Evolutionary conservation across 2,888 invertebrate genomes (phyloP).

Genomic region (Plebejus argus): DNA sequence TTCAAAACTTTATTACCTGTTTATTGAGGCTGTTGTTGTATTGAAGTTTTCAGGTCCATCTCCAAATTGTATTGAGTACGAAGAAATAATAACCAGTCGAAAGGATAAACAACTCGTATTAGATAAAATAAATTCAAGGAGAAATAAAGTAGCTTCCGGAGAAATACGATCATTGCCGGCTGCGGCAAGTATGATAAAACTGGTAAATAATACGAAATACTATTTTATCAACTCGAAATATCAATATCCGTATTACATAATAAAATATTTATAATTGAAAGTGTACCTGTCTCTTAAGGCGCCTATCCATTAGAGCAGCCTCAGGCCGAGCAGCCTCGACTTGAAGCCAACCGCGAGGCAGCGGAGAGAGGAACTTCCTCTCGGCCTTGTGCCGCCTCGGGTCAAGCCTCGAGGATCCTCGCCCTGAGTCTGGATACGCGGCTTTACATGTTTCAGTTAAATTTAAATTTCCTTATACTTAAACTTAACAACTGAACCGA

Average conservation of each 20-base stretch:
- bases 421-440: too few relatives aligned
- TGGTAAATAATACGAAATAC: slow-evolving; percentile 51
- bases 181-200: slow-evolving; percentile 63
- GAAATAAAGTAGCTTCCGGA: slow-evolving; percentile 68
- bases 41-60: slow-evolving; percentile 49
- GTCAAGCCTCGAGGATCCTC: too few relatives aligned
- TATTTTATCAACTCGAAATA: neutral
- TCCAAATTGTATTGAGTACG: slow-evolving; percentile 56
- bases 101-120: slow-evolving; percentile 58
- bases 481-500: too few relatives aligned
- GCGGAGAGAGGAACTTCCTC: too few relatives aligned
- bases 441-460: too few relatives aligned
- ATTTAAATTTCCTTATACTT: too few relatives aligned
- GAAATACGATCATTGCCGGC: slow-evolving; percentile 64
- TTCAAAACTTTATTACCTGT: slow-evolving; percentile 1
- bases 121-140: slow-evolving; percentile 65
- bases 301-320: too few relatives aligned
- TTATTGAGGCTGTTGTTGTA: slow-evolving; percentile 1
- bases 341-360: too few relatives aligned
- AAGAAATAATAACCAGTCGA: slow-evolving; percentile 53
- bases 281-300: too few relatives aligned
- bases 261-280: too few relatives aligned
- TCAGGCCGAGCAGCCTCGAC: too few relatives aligned
- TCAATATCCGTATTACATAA: neutral
- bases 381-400: too few relatives aligned